Evolutionary conservation across 2,113 vertebrate genomes (phyloP).

Genomic region (Lethenteron camtschaticum): DNA sequence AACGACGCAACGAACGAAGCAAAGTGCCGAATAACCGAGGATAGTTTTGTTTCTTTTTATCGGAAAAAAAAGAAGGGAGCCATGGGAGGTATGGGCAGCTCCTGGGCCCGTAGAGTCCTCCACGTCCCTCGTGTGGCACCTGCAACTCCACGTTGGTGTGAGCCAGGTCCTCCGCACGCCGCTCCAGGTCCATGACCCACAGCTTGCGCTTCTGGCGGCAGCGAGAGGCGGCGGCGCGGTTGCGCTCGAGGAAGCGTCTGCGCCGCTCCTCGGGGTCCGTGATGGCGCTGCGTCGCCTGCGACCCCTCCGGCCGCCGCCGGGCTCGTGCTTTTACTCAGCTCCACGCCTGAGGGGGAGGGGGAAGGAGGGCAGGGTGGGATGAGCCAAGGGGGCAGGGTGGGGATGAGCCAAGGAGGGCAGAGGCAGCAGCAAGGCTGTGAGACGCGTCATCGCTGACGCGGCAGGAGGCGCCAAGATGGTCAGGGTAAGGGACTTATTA

Average conservation of each 20-base stretch:
- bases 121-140: slow-evolving; percentile 17
- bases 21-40: too few relatives aligned
- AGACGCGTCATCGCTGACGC: too few relatives aligned
- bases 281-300: slow-evolving; percentile 29
- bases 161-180: slow-evolving; percentile 79
- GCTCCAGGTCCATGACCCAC: slow-evolving; percentile 78
- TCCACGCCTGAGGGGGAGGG: slow-evolving; percentile 31
- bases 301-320: slow-evolving; percentile 54
- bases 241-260: slow-evolving; percentile 79
- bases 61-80: too few relatives aligned
- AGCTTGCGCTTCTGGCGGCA: slow-evolving; percentile 86
- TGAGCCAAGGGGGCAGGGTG: too few relatives aligned
- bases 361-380: neutral
- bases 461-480: too few relatives aligned
- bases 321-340: slow-evolving; percentile 63
- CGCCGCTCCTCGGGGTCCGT: slow-evolving; percentile 81
- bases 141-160: slow-evolving; percentile 72
- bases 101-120: too few relatives aligned
- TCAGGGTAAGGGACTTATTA: too few relatives aligned
- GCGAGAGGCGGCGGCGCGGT: slow-evolving; percentile 70
- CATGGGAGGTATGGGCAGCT: too few relatives aligned
- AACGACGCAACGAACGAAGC: too few relatives aligned
- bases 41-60: too few relatives aligned
- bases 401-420: too few relatives aligned
- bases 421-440: too few relatives aligned